Evolutionary conservation across 1,140 invertebrate genomes (phyloP).

Genomic region (Lanistes nyassanus): DNA sequence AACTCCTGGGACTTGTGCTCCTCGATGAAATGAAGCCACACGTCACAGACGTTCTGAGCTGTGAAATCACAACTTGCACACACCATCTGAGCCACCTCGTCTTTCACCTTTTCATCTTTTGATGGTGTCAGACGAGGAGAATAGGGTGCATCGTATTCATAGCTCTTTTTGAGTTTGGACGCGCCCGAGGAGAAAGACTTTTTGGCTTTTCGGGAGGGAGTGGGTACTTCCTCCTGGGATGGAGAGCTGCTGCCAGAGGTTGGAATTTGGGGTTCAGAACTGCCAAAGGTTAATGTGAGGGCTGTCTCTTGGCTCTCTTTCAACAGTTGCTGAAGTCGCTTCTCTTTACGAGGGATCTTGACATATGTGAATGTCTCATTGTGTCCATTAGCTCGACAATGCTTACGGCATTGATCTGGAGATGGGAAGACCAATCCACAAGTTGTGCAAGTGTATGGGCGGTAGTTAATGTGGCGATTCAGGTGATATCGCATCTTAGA

Average conservation of each 20-base stretch:
- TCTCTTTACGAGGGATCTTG: conserved; percentile 32
- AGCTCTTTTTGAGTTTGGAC: neutral
- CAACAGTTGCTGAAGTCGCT: conserved; percentile 20
- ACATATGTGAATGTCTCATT: conserved; percentile 29
- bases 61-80: conserved; percentile 23
- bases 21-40: conserved; percentile 24
- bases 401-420: conserved; percentile 40
- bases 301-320: conserved; percentile 24
- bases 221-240: neutral
- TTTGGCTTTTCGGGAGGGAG: conserved; percentile 23
- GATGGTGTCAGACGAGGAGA: neutral
- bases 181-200: conserved; percentile 8
- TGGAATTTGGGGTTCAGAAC: neutral
- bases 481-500: conserved; percentile 43
- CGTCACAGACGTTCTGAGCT: conserved; percentile 23
- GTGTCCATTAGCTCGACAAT: conserved; percentile 27
- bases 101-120: neutral
- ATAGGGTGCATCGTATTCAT: conserved; percentile 21
- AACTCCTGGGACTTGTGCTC: conserved; percentile 26
- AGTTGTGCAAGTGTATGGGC: conserved; percentile 38
- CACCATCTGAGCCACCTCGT: neutral
- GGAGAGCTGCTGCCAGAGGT: neutral
- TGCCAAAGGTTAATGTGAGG: neutral
- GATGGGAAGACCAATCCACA: conserved; percentile 36
- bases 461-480: conserved; percentile 40